Evolutionary conservation across 2,888 invertebrate species (phyloP).

Genomic region (Hedychridium roseum): DNA sequence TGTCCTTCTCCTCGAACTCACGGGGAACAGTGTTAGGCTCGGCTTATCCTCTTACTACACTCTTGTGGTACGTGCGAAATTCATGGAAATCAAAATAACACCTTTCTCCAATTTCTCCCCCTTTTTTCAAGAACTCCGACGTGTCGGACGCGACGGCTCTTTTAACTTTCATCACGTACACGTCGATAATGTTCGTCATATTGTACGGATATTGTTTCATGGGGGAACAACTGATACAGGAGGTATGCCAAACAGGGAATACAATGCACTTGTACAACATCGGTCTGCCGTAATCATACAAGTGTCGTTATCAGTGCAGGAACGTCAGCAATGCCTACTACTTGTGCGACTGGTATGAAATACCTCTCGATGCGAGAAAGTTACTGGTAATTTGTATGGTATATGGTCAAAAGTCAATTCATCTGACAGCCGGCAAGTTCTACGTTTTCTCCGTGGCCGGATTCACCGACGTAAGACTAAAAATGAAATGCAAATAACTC

Average conservation of each 20-base stretch:
- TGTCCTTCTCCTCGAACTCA: conserved; percentile 7
- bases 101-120: too few relatives aligned
- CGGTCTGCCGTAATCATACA: too few relatives aligned
- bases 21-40: conserved; percentile 8
- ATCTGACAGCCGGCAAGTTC: conserved; percentile 2
- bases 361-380: neutral
- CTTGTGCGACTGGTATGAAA: conserved; percentile 4
- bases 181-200: neutral
- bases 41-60: too few relatives aligned
- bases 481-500: too few relatives aligned
- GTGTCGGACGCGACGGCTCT: neutral
- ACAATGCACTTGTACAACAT: neutral
- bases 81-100: too few relatives aligned
- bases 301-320: too few relatives aligned
- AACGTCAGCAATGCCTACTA: conserved; percentile 7
- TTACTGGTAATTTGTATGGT: conserved; percentile 4
- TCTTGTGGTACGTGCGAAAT: too few relatives aligned
- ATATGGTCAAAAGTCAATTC: neutral
- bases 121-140: too few relatives aligned
- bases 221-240: neutral
- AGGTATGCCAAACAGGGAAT: too few relatives aligned
- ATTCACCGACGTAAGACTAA: conserved; percentile 6
- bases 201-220: conserved; percentile 1
- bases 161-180: neutral
- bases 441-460: conserved; percentile 2